phyloP scores from a whole-genome alignment of 2,113 vertebrate genomes.

The Centropus unirufus region DNA sequence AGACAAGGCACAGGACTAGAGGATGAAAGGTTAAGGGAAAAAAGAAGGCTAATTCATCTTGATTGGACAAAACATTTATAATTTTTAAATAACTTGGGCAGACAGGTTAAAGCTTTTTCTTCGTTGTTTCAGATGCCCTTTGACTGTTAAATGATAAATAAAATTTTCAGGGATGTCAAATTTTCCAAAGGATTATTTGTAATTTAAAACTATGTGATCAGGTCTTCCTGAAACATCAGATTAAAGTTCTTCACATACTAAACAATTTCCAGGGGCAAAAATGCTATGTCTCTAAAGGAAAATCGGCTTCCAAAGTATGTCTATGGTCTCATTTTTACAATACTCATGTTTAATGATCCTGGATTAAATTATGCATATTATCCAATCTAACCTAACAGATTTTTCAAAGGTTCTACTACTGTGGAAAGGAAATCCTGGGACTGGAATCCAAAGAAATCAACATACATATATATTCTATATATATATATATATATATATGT shows the following conservation, averaged over 20 bases:
- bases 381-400: background rate
- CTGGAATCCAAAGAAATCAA: background rate
- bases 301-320: background rate
- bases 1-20: background rate
- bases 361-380: background rate
- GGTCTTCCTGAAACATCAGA: background rate
- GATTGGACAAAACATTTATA: background rate
- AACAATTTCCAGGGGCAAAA: background rate
- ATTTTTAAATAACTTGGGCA: background rate
- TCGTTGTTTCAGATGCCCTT: background rate
- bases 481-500: too few species aligned
- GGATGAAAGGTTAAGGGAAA: background rate
- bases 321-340: background rate
- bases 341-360: background rate
- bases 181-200: background rate
- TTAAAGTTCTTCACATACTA: background rate
- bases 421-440: background rate
- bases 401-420: background rate
- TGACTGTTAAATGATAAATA: background rate
- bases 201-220: background rate
- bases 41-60: background rate
- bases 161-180: background rate
- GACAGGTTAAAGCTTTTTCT: background rate
- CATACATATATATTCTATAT: background rate
- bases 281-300: background rate